phyloP scores from a whole-genome alignment of 2,113 vertebrate genomes.

The Notarius quadriscutis region DNA sequence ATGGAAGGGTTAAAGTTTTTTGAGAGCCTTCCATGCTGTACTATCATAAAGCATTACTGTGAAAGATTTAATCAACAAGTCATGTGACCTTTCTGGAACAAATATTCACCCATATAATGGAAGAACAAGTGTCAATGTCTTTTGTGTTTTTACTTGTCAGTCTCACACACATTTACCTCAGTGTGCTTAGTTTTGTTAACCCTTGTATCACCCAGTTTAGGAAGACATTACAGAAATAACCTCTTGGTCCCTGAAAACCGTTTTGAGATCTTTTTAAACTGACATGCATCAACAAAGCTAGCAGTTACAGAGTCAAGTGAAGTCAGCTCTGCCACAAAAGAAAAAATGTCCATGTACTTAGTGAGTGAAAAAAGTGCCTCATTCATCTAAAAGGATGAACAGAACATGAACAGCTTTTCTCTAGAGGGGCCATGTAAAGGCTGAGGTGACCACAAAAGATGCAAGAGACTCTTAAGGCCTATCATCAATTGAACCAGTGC shows the following conservation, averaged over 20 bases:
- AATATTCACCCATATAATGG: neutral
- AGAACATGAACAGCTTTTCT: constrained; percentile 41
- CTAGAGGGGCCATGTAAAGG: constrained; percentile 18
- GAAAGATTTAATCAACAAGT: neutral
- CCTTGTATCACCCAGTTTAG: constrained; percentile 26
- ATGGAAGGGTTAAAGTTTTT: neutral
- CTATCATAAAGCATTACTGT: neutral
- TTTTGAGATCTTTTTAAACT: constrained; percentile 40
- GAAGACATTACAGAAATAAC: constrained; percentile 44
- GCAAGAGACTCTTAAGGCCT: constrained; percentile 39
- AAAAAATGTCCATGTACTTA: constrained; percentile 37
- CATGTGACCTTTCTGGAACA: neutral
- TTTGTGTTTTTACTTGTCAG: constrained; percentile 26
- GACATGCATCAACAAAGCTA: constrained; percentile 45
- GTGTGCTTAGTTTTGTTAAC: constrained; percentile 4
- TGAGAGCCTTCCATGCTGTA: neutral
- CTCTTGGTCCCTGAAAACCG: constrained; percentile 37
- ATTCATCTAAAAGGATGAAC: constrained; percentile 43
- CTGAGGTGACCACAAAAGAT: constrained; percentile 41
- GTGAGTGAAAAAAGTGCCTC: constrained; percentile 38
- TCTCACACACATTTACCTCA: constrained; percentile 37
- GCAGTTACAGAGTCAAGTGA: constrained; percentile 35
- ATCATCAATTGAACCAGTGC: constrained; percentile 47
- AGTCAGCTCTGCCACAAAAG: constrained; percentile 43
- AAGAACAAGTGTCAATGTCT: neutral